Base-by-base conservation (phyloP, 2,888 invertebrate genomes). In the Dolichopus griseipennis region DNA sequence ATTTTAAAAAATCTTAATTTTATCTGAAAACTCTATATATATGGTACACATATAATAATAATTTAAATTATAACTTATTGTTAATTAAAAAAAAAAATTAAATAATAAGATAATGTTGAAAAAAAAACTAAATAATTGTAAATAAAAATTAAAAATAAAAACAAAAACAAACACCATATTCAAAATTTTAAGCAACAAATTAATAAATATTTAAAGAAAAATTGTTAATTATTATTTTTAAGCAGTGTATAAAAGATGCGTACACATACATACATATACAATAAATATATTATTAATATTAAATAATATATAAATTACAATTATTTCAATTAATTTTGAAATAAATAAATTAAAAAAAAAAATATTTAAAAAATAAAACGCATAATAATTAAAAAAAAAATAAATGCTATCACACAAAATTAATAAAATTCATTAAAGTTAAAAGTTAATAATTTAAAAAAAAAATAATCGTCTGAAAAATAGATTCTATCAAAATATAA, bases 71-170 rank as follows among this genome's bases (percentile, higher is more conserved):
- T 52, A 52, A 52, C 18, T 52, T 52, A 7, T 52, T 52, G 62
- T 22, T 22, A 62, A 62, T 61, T 61, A 62, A 62, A 12, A 52
- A 52, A 12, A 1, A 52, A 15, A 43, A 43, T 12, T 10, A 52
- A 52, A 12, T 7, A 41, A 12, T 4, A 27, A 41, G 8, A 6
- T 41, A 41, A n/a, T 52, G 52, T 52, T 18, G 15, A 41, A 12
- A 41, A 9, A 52, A 52, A 52, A 52, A 10, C 4, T 18, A 52
- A 52, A 52, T 52, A 18, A 52, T 52, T 52, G n/a, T 52, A 52
- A 52, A 52, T 52, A 52, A 12, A 52, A 52, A 6, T 6, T n/a
- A 62, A 62, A 22, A 62, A 62, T 62, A 62, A 62, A 62, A 62
- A 62, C 1, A 62, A 20, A 62, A 62, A 62, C 1, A 22, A 20